Conservation (phyloP, 1,140 invertebrate species). For the Lineus longissimus region DNA sequence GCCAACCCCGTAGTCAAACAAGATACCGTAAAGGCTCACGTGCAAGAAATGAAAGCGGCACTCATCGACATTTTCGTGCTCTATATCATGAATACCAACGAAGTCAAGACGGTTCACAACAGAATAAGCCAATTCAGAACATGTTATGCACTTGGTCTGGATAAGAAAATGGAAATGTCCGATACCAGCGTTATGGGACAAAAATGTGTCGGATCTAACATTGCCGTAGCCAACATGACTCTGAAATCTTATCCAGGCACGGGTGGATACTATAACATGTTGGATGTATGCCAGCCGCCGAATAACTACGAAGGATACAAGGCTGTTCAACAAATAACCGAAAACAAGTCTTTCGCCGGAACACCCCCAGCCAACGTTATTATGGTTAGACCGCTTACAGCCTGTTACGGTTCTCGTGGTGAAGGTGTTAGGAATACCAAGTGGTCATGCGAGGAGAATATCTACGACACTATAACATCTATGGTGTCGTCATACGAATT, state of each 20-base stretch:
- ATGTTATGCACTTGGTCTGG: not conserved
- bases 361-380: slow-evolving; percentile 2
- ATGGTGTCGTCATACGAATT: slow-evolving; percentile 5
- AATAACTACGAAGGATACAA: slow-evolving; percentile 4
- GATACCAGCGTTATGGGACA: slow-evolving; percentile 3
- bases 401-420: not conserved
- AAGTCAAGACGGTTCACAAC: slow-evolving; percentile 1
- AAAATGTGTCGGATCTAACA: slow-evolving; percentile 2
- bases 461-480: not conserved
- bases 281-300: slow-evolving; percentile 3
- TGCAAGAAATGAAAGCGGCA: not conserved
- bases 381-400: slow-evolving; percentile 1
- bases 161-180: slow-evolving; percentile 6
- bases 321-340: not conserved
- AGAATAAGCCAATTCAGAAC: slow-evolving; percentile 5
- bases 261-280: slow-evolving; percentile 2
- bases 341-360: not conserved
- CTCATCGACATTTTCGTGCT: slow-evolving; percentile 1
- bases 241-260: slow-evolving; percentile 3
- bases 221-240: slow-evolving; percentile 1
- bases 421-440: slow-evolving; percentile 8
- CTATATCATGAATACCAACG: slow-evolving; percentile 1
- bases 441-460: slow-evolving; percentile 4
- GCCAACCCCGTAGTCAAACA: not conserved
- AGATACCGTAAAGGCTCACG: not conserved